These are phyloP conservation scores for Candoia aspera DNA, from an alignment of 2,113 vertebrate genomes.

Conservation along the genomic window DNA sequence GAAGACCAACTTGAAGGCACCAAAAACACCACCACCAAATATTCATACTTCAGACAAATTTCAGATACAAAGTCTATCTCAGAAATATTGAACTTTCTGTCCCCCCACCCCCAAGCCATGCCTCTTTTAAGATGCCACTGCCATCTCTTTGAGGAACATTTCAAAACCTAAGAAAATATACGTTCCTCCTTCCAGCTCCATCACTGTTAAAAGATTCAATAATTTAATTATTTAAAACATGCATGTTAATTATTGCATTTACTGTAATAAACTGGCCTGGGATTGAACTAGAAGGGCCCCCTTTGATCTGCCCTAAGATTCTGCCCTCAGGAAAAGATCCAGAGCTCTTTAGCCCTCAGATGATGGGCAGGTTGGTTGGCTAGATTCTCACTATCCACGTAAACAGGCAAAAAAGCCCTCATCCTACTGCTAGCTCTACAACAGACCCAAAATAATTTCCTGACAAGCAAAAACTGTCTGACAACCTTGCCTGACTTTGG, in stretches of 20 bases:
- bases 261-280: not conserved
- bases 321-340: not conserved
- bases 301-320: not conserved
- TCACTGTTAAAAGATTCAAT: not conserved
- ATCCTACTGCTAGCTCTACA: not conserved
- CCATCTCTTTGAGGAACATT: not conserved
- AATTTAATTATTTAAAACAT: not conserved
- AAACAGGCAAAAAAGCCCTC: not conserved
- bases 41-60: not conserved
- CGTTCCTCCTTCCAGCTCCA: not conserved
- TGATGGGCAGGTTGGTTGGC: not conserved
- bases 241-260: not conserved
- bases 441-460: not conserved
- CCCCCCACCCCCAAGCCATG: not conserved
- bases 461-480: not conserved
- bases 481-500: not conserved
- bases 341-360: not conserved
- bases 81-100: not conserved
- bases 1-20: not conserved
- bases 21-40: not conserved
- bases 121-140: not conserved
- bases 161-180: not conserved
- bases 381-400: not conserved
- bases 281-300: not conserved
- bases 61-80: not conserved